A percentile compares a stretch with the other conserved stretches of the same genome.
These are phyloP conservation scores for Epicampocera succincta DNA, from an alignment of 2,888 invertebrate species.

Conservation along the genomic window DNA sequence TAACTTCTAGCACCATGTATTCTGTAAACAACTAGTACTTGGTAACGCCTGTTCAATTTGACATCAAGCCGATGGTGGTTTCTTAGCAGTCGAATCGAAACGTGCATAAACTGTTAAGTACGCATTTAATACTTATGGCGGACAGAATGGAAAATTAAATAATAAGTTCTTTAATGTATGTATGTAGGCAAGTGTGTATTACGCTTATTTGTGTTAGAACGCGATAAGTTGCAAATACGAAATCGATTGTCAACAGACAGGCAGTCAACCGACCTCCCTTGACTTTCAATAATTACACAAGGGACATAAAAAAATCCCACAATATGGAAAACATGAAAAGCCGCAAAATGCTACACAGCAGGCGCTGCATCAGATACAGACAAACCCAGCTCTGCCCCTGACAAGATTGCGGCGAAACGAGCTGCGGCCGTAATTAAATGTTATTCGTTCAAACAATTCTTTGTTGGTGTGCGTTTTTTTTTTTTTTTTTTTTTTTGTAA, in stretches of 20 bases:
- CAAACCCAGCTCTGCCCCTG: constrained; percentile 19
- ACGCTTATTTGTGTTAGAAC: constrained; percentile 37
- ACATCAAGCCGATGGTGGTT: background rate
- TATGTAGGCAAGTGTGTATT: background rate
- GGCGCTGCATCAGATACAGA: background rate
- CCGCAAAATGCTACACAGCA: constrained; percentile 26
- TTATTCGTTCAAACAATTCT: background rate
- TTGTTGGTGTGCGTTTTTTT: too few species aligned
- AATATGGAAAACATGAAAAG: constrained; percentile 4
- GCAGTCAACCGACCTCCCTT: constrained; percentile 31
- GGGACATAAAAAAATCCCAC: constrained; percentile 9
- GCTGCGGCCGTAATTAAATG: background rate
- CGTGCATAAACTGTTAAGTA: constrained; percentile 2
- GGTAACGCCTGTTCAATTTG: constrained; percentile 17
- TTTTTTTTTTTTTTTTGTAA: too few species aligned
- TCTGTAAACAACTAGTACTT: background rate
- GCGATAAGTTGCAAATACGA: constrained; percentile 51
- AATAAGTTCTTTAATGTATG: background rate
- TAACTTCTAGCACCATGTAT: background rate
- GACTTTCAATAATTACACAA: constrained; percentile 1
- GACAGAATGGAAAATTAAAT: constrained; percentile 3
- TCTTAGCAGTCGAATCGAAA: background rate
- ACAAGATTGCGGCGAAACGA: background rate
- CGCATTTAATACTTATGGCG: constrained; percentile 7
- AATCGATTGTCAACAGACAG: constrained; percentile 56